Percentiles rank a stretch among this genome's conserved stretches.
These are phyloP conservation scores for Eustalomyia histrio DNA, from an alignment of 2,888 invertebrate genomes.

Conservation along the genomic window DNA sequence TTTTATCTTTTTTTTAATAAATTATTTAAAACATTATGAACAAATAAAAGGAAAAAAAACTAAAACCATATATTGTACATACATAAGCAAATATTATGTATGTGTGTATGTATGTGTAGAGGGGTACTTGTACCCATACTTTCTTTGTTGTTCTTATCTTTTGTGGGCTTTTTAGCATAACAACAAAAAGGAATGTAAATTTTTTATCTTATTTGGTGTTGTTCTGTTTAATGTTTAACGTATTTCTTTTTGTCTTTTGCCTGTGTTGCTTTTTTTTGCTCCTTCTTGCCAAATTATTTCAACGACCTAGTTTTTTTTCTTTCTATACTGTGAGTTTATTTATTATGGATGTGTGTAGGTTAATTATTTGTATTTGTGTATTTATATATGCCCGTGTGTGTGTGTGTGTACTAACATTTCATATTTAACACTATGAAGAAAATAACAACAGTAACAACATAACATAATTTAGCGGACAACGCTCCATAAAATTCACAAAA, in stretches of 20 bases:
- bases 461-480: constrained; percentile 19
- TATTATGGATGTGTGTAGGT: constrained; percentile 3
- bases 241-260: neutral
- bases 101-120: neutral
- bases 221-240: constrained; percentile 8
- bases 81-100: neutral
- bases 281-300: neutral
- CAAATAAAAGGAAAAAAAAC: constrained; percentile 2
- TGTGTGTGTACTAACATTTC: neutral
- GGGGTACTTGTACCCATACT: neutral
- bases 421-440: constrained; percentile 2
- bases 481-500: constrained; percentile 35
- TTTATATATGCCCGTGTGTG: neutral
- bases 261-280: neutral
- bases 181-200: neutral
- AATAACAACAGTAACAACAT: constrained; percentile 4
- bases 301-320: constrained; percentile 10
- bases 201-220: neutral
- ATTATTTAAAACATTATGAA: constrained; percentile 25
- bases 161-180: neutral
- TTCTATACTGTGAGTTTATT: neutral
- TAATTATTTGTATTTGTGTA: neutral
- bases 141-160: neutral
- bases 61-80: neutral
- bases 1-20: constrained; percentile 1